phyloP scores from a whole-genome alignment of 1,140 invertebrate species.

The Caerostris darwini region DNA sequence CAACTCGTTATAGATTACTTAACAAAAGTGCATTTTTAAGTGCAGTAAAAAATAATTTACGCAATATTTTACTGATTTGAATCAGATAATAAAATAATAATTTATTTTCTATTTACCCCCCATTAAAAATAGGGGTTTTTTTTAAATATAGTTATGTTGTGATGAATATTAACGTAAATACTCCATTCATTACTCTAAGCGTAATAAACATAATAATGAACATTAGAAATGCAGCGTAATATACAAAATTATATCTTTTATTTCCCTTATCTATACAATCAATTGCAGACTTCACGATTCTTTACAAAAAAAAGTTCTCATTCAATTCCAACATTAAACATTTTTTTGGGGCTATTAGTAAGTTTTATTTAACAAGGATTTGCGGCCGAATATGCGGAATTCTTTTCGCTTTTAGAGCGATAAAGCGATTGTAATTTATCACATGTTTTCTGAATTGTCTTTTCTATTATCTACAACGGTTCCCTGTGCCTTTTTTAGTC shows the following conservation, averaged over 20 bases:
- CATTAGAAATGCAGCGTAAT: background rate
- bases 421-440: slow-evolving; percentile 63
- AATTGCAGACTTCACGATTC: background rate
- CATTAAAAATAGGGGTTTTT: too few species aligned
- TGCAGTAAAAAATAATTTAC: too few species aligned
- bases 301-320: background rate
- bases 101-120: too few species aligned
- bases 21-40: too few species aligned
- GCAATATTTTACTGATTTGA: too few species aligned
- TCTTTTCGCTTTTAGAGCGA: background rate
- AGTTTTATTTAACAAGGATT: slow-evolving; percentile 45
- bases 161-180: too few species aligned
- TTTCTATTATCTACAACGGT: slow-evolving; percentile 10
- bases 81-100: too few species aligned
- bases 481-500: slow-evolving; percentile 15
- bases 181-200: background rate
- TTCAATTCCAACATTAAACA: slow-evolving; percentile 1
- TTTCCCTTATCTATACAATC: background rate
- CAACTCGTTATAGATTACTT: too few species aligned
- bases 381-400: background rate
- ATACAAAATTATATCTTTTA: background rate
- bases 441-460: slow-evolving; percentile 51
- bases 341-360: background rate
- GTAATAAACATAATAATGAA: background rate
- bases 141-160: too few species aligned